Base-by-base conservation (phyloP, 2,113 vertebrate genomes). In the Takifugu flavidus region DNA sequence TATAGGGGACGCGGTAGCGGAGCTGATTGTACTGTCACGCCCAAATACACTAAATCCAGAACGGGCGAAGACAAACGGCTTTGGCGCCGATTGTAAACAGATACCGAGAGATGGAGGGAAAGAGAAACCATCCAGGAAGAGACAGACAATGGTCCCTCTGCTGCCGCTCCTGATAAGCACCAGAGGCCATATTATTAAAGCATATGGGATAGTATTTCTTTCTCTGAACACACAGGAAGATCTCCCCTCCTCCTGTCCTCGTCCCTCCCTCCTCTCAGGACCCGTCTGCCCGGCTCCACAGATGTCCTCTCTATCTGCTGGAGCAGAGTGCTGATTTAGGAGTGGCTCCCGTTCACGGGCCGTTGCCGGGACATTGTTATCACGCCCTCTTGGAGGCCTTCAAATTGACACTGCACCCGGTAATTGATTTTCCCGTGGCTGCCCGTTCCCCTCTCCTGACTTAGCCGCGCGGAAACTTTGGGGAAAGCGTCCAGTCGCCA, bases 401-500 rank as follows among this genome's bases (percentile, higher is more conserved):
- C 66, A 77, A 62, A 65, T 77, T 83, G 72, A 88, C 82, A 83
- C 69, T 80, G 76, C 86, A 80, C 72, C 85, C 66, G 29, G 69
- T 83, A 86, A 88, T 88, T 85, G 87, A 87, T 84, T 88, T 84
- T 63, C 66, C 49, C 64, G 62, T 73, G 66, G 66, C 74, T 72
- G 70, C 71, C 57, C 83, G 69, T 75, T 72, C 66, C 53, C 70
- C 76, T 81, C 67, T 62, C 56, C 66, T 62, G 55, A 59, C 59
- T 58, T 20, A 20, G 20, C 20, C 20, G 20, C 20, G 72, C 74
- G 49, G 25, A 25, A 56, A 47, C 39, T 47, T 53, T 39, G 55
- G 65, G 25, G 65, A 61, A 39, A 65, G 12, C 45, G 56, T 61
- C 46, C 67, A 59, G 14, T 49, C 56, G 31, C 39, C 52, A 57